These are phyloP conservation scores for Melinaea menophilus DNA, from an alignment of 2,888 invertebrate genomes.

Conservation along the genomic window DNA sequence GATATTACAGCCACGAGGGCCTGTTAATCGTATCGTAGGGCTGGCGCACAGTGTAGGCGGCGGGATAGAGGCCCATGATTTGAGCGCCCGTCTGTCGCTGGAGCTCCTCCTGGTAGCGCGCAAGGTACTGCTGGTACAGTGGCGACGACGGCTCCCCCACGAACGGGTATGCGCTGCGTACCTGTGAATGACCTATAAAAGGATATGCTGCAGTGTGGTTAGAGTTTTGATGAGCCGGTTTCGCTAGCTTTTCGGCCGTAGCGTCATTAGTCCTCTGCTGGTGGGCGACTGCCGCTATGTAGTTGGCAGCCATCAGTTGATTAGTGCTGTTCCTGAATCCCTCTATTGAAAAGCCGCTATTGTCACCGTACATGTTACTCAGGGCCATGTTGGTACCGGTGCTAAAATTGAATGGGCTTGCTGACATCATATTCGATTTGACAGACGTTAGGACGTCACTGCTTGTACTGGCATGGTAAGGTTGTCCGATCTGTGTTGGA, in stretches of 20 bases:
- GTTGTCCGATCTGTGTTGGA: conserved; percentile 58
- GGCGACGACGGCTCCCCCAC: conserved; percentile 81
- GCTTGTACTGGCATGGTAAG: conserved; percentile 79
- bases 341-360: conserved; percentile 81
- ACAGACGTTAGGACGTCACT: conserved; percentile 61
- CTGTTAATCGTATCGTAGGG: conserved; percentile 84
- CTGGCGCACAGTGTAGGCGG: conserved; percentile 83
- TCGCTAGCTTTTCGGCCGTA: conserved; percentile 62
- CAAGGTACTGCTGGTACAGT: conserved; percentile 85
- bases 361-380: conserved; percentile 79
- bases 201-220: conserved; percentile 73
- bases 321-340: conserved; percentile 81
- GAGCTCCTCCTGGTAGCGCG: conserved; percentile 79
- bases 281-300: conserved; percentile 71
- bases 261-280: conserved; percentile 63
- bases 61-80: conserved; percentile 81
- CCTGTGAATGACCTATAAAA: conserved; percentile 79
- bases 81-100: conserved; percentile 78
- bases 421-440: conserved; percentile 82
- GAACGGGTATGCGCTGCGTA: conserved; percentile 80
- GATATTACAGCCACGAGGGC: conserved; percentile 81
- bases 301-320: conserved; percentile 77
- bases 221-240: conserved; percentile 70
- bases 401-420: conserved; percentile 91
- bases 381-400: conserved; percentile 80